Evolutionary conservation across 2,888 invertebrate species (phyloP).

Genomic region (Frankliniella intonsa): DNA sequence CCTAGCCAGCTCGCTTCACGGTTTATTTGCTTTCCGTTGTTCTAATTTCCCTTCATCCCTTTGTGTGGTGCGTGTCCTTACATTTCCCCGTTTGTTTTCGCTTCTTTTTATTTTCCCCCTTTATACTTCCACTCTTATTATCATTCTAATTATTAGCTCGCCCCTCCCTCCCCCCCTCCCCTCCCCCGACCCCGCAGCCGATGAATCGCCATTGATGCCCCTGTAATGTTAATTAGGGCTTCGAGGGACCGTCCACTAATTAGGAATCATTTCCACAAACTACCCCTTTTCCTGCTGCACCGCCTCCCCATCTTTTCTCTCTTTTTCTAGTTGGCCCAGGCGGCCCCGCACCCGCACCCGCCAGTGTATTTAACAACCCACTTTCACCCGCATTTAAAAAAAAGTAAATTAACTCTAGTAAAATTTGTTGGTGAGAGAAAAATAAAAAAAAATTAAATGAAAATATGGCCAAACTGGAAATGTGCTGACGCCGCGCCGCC

Average conservation of each 20-base stretch:
- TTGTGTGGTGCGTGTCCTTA: neutral
- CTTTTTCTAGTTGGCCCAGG: too few species aligned
- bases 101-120: neutral
- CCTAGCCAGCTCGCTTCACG: neutral
- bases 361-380: neutral
- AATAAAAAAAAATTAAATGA: neutral
- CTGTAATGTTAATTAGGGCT: neutral
- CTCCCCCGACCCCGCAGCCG: neutral
- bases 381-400: neutral
- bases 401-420: too few species aligned
- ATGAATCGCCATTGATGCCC: neutral
- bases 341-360: neutral
- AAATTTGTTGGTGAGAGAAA: neutral
- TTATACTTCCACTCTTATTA: neutral
- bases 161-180: too few species aligned
- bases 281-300: neutral
- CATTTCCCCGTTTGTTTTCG: neutral
- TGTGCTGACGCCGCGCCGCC: neutral
- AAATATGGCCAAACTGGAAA: neutral
- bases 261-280: neutral
- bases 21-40: neutral
- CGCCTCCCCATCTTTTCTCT: neutral
- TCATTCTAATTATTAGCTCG: neutral
- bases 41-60: neutral
- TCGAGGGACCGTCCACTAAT: neutral